A percentile compares a stretch with the other conserved stretches of the same genome.
phyloP scores from a whole-genome alignment of 2,797 vertebrate genomes.

The Neoniphon sammara region DNA sequence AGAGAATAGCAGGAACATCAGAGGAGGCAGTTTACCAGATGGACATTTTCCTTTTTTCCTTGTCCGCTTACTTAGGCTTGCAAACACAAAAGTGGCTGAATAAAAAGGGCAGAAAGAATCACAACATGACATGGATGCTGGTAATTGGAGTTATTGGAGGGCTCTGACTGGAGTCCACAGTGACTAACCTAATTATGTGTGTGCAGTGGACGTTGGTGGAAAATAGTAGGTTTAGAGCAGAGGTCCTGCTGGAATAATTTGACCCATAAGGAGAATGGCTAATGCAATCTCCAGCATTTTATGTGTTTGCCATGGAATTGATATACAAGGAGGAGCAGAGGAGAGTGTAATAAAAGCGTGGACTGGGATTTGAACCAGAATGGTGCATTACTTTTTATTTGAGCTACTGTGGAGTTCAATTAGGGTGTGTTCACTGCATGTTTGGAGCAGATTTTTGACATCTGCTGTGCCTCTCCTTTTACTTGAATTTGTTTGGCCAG shows the following conservation, averaged over 20 bases:
- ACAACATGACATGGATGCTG: slow-evolving; percentile 40
- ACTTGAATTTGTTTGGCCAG: too few species aligned
- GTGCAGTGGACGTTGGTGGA: slow-evolving; percentile 30
- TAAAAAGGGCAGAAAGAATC: slow-evolving; percentile 9
- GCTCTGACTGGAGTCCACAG: slow-evolving; percentile 15
- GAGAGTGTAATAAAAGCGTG: not conserved
- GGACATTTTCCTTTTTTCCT: too few species aligned
- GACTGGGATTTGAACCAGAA: not conserved
- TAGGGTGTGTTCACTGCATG: too few species aligned
- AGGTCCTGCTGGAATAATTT: slow-evolving; percentile 2
- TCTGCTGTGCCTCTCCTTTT: too few species aligned
- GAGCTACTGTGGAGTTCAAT: too few species aligned
- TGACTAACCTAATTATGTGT: slow-evolving; percentile 45
- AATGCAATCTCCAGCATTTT: not conserved
- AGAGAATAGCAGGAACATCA: too few species aligned
- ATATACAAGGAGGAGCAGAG: not conserved
- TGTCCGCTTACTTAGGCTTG: too few species aligned
- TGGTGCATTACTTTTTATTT: too few species aligned
- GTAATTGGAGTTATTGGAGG: slow-evolving; percentile 42
- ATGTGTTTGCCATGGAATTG: not conserved
- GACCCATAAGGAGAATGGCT: not conserved
- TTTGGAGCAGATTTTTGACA: too few species aligned
- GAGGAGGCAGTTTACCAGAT: too few species aligned
- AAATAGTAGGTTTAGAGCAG: slow-evolving; percentile 12
- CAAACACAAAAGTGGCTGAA: not conserved